A percentile compares a stretch with the other conserved stretches of the same genome.
phyloP scores from a whole-genome alignment of 2,113 vertebrate genomes.

The Columba livia region DNA sequence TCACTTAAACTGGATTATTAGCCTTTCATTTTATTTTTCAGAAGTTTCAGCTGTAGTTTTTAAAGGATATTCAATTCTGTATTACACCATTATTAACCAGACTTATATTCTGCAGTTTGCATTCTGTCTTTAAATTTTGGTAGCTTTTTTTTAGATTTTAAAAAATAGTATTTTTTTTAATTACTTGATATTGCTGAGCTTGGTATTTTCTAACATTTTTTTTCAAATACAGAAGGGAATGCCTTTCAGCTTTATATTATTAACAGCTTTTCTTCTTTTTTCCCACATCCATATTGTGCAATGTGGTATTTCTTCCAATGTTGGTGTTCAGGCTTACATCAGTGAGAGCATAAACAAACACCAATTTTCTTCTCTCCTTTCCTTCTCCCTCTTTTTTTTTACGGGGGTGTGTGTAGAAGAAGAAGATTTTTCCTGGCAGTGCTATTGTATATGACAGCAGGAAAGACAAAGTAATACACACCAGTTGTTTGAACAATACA shows the following conservation, averaged over 20 bases:
- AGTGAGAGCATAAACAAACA: not conserved
- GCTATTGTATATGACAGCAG: not conserved
- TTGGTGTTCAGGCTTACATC: not conserved
- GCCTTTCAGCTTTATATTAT: conserved; percentile 31
- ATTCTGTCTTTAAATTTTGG: conserved; percentile 35
- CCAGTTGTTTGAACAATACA: not conserved
- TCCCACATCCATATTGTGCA: not conserved
- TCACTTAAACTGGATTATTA: not conserved
- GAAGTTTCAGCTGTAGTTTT: conserved; percentile 40
- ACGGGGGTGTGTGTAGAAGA: not conserved
- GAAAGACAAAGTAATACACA: conserved; percentile 13
- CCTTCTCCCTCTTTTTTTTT: not conserved
- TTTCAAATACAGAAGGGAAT: conserved; percentile 5
- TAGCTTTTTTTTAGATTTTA: not conserved
- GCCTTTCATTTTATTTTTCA: not conserved
- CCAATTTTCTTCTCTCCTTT: not conserved
- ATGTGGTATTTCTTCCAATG: not conserved
- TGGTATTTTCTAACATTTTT: conserved; percentile 24
- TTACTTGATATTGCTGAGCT: not conserved
- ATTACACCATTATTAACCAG: not conserved
- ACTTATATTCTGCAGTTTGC: not conserved
- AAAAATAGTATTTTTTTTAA: not conserved
- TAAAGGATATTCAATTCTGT: not conserved
- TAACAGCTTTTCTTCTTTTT: not conserved
- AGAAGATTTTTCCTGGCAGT: not conserved